These are phyloP conservation scores for Parnassius smintheus DNA, from an alignment of 2,888 invertebrate genomes.

Conservation along the genomic window DNA sequence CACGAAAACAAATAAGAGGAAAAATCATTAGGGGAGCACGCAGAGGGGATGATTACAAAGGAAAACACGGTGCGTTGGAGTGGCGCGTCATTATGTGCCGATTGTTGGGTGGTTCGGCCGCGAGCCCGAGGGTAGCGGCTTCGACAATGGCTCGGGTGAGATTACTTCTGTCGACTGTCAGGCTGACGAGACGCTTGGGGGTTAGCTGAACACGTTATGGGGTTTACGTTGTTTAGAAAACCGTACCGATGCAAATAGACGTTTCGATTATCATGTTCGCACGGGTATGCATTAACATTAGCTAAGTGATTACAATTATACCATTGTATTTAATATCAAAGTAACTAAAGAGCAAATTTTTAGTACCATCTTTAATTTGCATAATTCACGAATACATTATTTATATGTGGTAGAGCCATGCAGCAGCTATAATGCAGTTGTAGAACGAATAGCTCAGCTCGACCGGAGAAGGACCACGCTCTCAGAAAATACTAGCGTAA, in stretches of 20 bases:
- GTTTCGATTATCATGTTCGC: slow-evolving; percentile 5
- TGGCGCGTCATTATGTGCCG: slow-evolving; percentile 46
- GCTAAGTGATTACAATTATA: background rate
- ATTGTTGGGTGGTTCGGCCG: slow-evolving; percentile 52
- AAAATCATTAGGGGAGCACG: slow-evolving; percentile 71
- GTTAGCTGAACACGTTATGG: slow-evolving; percentile 19
- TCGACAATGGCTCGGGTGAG: slow-evolving; percentile 64
- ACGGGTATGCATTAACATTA: background rate
- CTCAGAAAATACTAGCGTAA: no score
- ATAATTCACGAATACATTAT: no score
- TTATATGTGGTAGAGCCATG: no score
- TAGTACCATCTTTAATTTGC: no score
- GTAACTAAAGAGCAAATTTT: no score
- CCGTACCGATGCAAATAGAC: slow-evolving; percentile 14
- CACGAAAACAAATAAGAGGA: slow-evolving; percentile 78
- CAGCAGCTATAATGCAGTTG: no score
- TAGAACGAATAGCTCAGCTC: no score
- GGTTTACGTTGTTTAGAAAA: slow-evolving; percentile 17
- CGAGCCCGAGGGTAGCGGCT: slow-evolving; percentile 55
- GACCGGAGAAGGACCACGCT: no score
- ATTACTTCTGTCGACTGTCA: slow-evolving; percentile 68
- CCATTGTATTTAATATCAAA: no score
- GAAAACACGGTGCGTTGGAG: slow-evolving; percentile 60
- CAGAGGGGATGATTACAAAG: slow-evolving; percentile 67
- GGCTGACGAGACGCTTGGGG: slow-evolving; percentile 35